Conservation (phyloP, 1,140 invertebrate species). For the Adoxophyes honmai region DNA sequence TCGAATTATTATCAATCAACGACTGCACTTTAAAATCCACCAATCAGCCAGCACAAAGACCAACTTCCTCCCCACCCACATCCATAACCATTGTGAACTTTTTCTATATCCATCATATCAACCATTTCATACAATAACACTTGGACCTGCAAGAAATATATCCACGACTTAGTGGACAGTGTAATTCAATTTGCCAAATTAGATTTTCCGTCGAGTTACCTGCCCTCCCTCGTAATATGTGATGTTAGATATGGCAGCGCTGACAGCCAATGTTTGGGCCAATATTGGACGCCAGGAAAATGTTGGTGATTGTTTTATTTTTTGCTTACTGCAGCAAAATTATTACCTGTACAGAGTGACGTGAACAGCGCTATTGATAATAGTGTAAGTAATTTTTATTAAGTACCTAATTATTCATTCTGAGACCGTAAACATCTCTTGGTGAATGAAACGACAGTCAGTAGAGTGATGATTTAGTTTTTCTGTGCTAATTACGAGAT, state of each 20-base stretch:
- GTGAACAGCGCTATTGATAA: too few species aligned
- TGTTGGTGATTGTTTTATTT: slow-evolving; percentile 5
- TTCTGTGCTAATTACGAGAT: too few species aligned
- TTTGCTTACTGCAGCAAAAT: too few species aligned
- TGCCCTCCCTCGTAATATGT: slow-evolving; percentile 44
- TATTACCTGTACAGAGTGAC: too few species aligned
- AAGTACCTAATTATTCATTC: too few species aligned
- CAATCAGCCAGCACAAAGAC: too few species aligned
- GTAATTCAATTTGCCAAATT: slow-evolving; percentile 72
- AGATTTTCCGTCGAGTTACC: slow-evolving; percentile 70
- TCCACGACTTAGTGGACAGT: slow-evolving; percentile 52
- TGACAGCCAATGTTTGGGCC: slow-evolving; percentile 30
- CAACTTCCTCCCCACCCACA: background rate
- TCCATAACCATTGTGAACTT: slow-evolving; percentile 26
- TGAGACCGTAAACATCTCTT: too few species aligned
- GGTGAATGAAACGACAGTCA: too few species aligned
- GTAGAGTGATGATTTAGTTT: too few species aligned
- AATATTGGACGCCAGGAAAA: slow-evolving; percentile 23
- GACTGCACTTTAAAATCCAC: too few species aligned
- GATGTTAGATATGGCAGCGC: slow-evolving; percentile 30
- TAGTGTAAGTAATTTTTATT: too few species aligned
- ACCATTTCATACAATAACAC: slow-evolving; percentile 47
- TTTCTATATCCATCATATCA: slow-evolving; percentile 30
- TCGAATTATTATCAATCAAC: too few species aligned
- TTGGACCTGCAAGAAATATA: slow-evolving; percentile 48